Evolutionary conservation across 2,888 invertebrate genomes (phyloP).

Genomic region (Linyphia triangularis): DNA sequence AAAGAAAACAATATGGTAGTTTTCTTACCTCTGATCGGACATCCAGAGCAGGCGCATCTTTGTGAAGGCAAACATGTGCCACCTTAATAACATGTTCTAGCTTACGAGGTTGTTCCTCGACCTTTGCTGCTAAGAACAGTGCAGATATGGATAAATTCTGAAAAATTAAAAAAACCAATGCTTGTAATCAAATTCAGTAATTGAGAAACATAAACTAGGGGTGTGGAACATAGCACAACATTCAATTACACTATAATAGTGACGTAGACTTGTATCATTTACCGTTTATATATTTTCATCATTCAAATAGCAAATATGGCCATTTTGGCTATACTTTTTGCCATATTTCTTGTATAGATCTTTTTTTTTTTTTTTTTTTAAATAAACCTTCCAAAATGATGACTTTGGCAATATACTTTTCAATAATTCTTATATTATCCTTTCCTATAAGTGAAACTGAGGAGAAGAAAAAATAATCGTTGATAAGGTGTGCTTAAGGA

Average conservation of each 20-base stretch:
- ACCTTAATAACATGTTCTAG: constrained; percentile 97
- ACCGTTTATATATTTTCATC: no score
- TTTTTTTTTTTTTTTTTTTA: not conserved
- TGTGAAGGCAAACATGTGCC: constrained; percentile 91
- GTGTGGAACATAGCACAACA: no score
- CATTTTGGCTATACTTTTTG: not conserved
- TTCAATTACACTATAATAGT: no score
- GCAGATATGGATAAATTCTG: constrained; percentile 94
- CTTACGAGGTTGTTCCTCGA: constrained; percentile 98
- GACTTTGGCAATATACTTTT: no score
- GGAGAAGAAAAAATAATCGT: no score
- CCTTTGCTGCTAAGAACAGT: constrained; percentile 97
- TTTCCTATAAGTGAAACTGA: no score
- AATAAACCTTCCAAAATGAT: no score
- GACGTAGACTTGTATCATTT: no score
- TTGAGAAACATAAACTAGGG: no score
- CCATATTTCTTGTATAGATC: not conserved
- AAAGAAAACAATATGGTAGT: not conserved
- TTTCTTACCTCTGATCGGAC: constrained; percentile 86
- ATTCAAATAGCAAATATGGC: no score
- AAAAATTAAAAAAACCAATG: constrained; percentile 22
- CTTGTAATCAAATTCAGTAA: not conserved
- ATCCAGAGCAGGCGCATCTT: constrained; percentile 83
- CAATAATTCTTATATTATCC: no score
- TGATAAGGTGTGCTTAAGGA: no score